Evolutionary conservation across 2,888 invertebrate genomes (phyloP), one percentile per base, ranked within the genome.

Genomic region (Drosophila hawaiiensis): DNA sequence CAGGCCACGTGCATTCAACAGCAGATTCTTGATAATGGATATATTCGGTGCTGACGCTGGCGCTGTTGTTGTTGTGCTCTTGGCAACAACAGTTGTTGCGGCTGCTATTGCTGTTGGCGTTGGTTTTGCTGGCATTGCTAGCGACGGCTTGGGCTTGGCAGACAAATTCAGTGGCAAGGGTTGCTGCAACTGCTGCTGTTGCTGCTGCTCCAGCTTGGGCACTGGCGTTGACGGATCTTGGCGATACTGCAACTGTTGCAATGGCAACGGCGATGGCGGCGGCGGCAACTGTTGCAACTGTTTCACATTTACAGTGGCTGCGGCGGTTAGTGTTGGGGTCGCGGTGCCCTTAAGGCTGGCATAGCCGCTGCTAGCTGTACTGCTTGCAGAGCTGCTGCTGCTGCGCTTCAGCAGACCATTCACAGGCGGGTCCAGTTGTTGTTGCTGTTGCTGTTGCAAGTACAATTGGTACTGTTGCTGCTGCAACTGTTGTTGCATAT

Each of bases 21-120:
- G 93, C 35, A 97, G 94, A 92, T 97, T 97, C 93, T 97, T 98
- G 68, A 95, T 95, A 47, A 96, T 96, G 3, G 96, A 96, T 49
- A 95, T 94, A 83, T 95, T 96, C 3, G 95, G 94, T 14, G 96
- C 9, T 2, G 47, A 95, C 92, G 68, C 68, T 2, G 61, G 37
- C 0, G 59, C 52, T 0, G 75, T 25, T 9, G 52, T 39, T 6
- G 68, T 37, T 22, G 70, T 41, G 9, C 65, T 52, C 25, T 77
- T 78, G 33, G 67, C 66, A 39, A 56, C 35, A 14, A 55, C 19
- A 65, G 75, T 54, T 22, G 55, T 12, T 53, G 35, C 35, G 12
- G 91, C 61, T 52, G 82, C 68, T 49, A 76, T 76, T 12, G 76
- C 29, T 41, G 49, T 5, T 54, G 53, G 70, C 31, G 41, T 10